These are phyloP conservation scores for Thaleichthys pacificus DNA, from an alignment of 2,797 vertebrate species.

Conservation along the genomic window DNA sequence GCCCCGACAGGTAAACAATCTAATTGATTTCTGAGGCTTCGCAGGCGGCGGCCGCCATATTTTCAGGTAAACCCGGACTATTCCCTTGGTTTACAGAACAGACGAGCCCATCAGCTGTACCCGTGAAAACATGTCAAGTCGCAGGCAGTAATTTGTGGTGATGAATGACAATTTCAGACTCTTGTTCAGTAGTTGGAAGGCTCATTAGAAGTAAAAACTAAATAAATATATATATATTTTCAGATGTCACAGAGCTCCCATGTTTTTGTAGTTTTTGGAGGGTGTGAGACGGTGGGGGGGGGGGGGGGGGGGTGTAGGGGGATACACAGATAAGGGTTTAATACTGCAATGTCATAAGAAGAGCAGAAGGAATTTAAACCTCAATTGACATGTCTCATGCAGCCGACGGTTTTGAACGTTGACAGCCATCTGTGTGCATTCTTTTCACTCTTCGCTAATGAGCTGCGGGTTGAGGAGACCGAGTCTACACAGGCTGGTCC, in stretches of 20 bases:
- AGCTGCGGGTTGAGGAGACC: conserved; percentile 77
- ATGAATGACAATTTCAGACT: conserved; percentile 82
- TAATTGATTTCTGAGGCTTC: conserved; percentile 75
- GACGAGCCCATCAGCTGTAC: conserved; percentile 76
- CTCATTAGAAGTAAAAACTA: conserved; percentile 69
- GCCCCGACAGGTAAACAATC: conserved; percentile 79
- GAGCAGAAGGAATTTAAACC: conserved; percentile 81
- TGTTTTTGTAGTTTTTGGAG: conserved; percentile 64
- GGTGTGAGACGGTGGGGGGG: no score
- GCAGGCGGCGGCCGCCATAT: conserved; percentile 64
- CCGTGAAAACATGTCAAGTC: conserved; percentile 76
- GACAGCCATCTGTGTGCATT: conserved; percentile 85
- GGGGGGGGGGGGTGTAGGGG: conserved; percentile 37
- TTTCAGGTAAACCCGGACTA: conserved; percentile 62
- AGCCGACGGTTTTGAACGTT: conserved; percentile 77
- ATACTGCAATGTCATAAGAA: conserved; percentile 79
- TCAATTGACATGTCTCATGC: conserved; percentile 81
- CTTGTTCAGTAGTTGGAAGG: conserved; percentile 74
- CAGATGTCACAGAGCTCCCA: conserved; percentile 73
- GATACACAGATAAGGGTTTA: conserved; percentile 78
- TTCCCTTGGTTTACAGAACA: conserved; percentile 74
- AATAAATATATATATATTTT: conserved; percentile 81
- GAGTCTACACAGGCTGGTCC: conserved; percentile 78
- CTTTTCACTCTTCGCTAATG: conserved; percentile 83
- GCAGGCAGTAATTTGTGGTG: conserved; percentile 78